These are phyloP conservation scores for Uropsilus gracilis DNA, from an alignment of 2,113 vertebrate genomes.

Conservation along the genomic window DNA sequence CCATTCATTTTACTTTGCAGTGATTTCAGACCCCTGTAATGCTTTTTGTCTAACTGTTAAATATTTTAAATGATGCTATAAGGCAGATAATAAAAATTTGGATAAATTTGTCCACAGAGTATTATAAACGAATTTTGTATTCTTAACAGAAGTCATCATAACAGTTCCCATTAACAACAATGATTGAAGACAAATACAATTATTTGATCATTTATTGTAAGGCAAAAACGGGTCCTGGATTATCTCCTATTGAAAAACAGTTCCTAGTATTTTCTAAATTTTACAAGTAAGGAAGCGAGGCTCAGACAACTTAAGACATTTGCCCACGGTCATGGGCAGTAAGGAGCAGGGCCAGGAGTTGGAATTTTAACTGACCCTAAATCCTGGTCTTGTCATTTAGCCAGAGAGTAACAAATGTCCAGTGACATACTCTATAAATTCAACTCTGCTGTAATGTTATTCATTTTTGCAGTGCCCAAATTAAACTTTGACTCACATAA, in stretches of 20 bases:
- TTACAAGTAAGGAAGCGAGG: conserved; percentile 14
- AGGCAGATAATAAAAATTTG: conserved; percentile 1
- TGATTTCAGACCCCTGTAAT: neutral
- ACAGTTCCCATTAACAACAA: neutral
- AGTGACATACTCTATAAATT: neutral
- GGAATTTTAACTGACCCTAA: neutral
- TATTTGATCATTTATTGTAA: neutral
- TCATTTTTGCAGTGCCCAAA: neutral
- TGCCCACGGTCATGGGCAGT: neutral
- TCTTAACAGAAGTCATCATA: conserved; percentile 16
- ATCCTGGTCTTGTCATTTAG: neutral
- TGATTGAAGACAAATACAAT: neutral
- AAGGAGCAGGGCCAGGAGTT: neutral
- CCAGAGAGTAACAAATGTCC: neutral
- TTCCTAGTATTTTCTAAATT: neutral
- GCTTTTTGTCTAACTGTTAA: neutral
- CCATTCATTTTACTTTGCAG: neutral
- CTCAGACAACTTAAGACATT: neutral
- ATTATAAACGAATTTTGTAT: neutral
- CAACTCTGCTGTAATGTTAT: neutral
- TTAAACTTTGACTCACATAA: neutral
- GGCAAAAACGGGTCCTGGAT: neutral
- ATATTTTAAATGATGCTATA: neutral
- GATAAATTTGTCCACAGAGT: neutral
- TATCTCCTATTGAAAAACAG: neutral